These are phyloP conservation scores for Antigone vipio DNA, from an alignment of 2,113 vertebrate species.

Conservation along the genomic window DNA sequence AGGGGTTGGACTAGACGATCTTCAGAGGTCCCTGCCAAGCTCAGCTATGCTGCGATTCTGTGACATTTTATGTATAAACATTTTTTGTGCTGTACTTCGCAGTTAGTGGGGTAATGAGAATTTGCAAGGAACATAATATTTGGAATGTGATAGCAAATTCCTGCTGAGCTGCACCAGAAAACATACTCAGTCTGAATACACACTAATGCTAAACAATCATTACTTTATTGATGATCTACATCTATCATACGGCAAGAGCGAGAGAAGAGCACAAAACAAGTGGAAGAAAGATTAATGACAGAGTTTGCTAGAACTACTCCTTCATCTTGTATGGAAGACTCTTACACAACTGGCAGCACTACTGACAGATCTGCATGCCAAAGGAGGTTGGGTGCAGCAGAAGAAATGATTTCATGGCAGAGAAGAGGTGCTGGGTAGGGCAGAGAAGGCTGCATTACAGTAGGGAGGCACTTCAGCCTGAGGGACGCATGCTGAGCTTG, in stretches of 20 bases:
- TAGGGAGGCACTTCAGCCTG: neutral
- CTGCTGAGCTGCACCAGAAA: neutral
- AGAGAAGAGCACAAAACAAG: neutral
- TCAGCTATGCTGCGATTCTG: neutral
- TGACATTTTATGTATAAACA: neutral
- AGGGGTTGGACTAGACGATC: neutral
- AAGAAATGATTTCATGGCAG: neutral
- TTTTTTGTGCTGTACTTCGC: neutral
- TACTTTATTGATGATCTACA: neutral
- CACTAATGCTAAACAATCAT: neutral
- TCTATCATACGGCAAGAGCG: neutral
- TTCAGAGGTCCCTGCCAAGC: neutral
- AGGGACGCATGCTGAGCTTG: neutral
- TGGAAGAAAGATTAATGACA: neutral
- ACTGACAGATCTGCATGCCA: neutral
- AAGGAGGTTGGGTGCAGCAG: neutral
- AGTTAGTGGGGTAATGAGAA: neutral
- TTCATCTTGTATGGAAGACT: neutral
- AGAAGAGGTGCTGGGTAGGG: neutral
- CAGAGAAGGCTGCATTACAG: neutral
- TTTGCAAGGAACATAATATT: neutral
- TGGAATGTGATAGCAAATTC: neutral
- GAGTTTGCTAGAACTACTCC: neutral
- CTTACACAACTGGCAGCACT: neutral
- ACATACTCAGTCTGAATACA: neutral